These are phyloP conservation scores for Gnatocerus cornutus DNA, from an alignment of 2,888 invertebrate genomes.

Conservation along the genomic window DNA sequence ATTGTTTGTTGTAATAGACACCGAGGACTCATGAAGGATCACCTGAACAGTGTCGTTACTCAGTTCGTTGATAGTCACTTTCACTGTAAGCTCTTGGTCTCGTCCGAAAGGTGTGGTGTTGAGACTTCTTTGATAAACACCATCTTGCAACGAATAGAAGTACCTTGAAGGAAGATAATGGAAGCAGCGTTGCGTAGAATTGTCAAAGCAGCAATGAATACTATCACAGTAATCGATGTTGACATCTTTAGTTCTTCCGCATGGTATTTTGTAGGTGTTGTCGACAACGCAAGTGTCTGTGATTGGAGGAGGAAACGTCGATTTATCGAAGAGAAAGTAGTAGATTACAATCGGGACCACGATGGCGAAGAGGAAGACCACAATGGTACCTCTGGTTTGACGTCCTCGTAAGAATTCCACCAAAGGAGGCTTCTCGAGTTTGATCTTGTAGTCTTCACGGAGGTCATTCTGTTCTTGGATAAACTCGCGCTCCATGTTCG, in stretches of 20 bases:
- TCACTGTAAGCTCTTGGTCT: slow-evolving; percentile 48
- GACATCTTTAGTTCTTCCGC: slow-evolving; percentile 61
- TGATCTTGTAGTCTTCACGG: slow-evolving; percentile 37
- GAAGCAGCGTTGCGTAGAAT: slow-evolving; percentile 60
- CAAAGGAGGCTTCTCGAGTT: neutral
- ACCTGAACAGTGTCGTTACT: slow-evolving; percentile 55
- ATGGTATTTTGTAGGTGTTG: slow-evolving; percentile 61
- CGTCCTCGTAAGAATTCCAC: slow-evolving; percentile 35
- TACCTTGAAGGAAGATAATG: slow-evolving; percentile 67
- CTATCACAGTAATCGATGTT: slow-evolving; percentile 57
- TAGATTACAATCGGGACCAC: slow-evolving; percentile 58
- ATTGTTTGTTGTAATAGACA: no score
- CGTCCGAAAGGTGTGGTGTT: slow-evolving; percentile 58
- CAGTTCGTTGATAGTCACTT: slow-evolving; percentile 57
- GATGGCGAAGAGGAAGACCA: slow-evolving; percentile 54
- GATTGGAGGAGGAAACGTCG: slow-evolving; percentile 44
- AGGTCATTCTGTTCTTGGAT: slow-evolving; percentile 34
- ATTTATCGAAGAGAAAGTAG: slow-evolving; percentile 55
- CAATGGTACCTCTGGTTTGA: slow-evolving; percentile 49
- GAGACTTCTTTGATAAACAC: slow-evolving; percentile 43
- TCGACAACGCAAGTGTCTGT: slow-evolving; percentile 61
- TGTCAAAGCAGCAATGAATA: slow-evolving; percentile 65
- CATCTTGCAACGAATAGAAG: slow-evolving; percentile 53
- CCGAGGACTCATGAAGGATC: slow-evolving; percentile 52
- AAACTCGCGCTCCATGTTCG: slow-evolving; percentile 7